These are phyloP conservation scores for Nycticryphes semicollaris DNA, from an alignment of 2,113 vertebrate species.

Conservation along the genomic window DNA sequence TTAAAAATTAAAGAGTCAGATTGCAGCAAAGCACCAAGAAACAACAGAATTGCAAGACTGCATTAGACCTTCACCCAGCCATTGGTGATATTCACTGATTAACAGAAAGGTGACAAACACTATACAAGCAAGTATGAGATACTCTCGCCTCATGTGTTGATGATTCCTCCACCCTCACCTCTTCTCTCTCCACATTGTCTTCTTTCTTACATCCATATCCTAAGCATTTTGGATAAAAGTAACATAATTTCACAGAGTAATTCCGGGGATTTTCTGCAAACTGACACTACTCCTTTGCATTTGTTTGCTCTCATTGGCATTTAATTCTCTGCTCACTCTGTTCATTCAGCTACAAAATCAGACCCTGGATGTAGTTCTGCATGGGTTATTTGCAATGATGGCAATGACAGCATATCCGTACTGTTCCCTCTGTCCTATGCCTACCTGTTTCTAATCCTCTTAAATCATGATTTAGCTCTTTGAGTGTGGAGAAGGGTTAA, in stretches of 20 bases:
- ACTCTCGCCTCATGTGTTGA: rapidly evolving
- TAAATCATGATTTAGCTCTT: not conserved
- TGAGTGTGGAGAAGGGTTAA: not conserved
- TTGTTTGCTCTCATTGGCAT: not conserved
- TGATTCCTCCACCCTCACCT: not conserved
- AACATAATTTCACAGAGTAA: not conserved
- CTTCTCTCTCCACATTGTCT: not conserved
- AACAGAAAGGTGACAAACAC: not conserved
- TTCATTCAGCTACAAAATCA: not conserved
- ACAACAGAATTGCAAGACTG: not conserved
- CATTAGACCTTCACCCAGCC: not conserved
- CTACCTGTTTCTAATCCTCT: not conserved
- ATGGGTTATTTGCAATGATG: not conserved
- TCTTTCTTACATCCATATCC: not conserved
- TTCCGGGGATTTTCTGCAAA: not conserved
- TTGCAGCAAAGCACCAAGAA: not conserved
- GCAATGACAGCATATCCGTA: not conserved
- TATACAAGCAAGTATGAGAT: not conserved
- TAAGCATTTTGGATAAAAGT: not conserved
- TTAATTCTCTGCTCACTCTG: not conserved
- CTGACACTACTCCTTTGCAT: not conserved
- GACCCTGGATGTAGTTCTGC: not conserved
- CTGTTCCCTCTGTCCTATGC: not conserved
- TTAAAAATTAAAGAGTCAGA: not conserved
- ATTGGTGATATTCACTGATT: not conserved